Percentiles rank a stretch among this genome's conserved stretches.
Evolutionary conservation across 1,140 invertebrate genomes (phyloP).

Genomic region (Glossosoma conforme): DNA sequence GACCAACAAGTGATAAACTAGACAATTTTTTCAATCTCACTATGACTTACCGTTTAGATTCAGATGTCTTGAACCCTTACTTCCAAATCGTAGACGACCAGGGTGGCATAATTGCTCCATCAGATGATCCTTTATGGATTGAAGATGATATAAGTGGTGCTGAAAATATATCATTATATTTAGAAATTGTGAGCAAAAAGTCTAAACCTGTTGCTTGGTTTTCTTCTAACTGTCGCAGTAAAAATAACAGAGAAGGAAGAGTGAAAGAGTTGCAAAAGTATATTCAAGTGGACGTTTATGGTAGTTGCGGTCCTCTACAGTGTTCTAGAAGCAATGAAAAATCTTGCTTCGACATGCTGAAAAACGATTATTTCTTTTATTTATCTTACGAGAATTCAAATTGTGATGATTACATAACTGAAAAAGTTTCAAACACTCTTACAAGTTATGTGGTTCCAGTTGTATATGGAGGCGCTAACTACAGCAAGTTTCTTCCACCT

Average conservation of each 20-base stretch:
- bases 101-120: constrained; percentile 30
- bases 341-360: constrained; percentile 41
- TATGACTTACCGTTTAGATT: constrained; percentile 57
- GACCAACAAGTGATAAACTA: constrained; percentile 32
- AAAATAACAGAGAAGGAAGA: constrained; percentile 49
- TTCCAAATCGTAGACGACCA: constrained; percentile 39
- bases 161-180: constrained; percentile 1
- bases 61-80: constrained; percentile 59
- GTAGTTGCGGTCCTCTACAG: constrained; percentile 48
- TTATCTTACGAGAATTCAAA: constrained; percentile 59
- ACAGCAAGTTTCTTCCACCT: constrained; percentile 44
- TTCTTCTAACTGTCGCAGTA: constrained; percentile 55
- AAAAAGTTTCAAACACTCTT: constrained; percentile 51
- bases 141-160: constrained; percentile 5
- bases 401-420: constrained; percentile 54
- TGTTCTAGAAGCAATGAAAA: constrained; percentile 35
- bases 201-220: constrained; percentile 54
- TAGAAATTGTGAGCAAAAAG: constrained; percentile 31
- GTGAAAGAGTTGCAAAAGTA: constrained; percentile 50
- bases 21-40: constrained; percentile 52
- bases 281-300: constrained; percentile 61
- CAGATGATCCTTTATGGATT: constrained; percentile 4
- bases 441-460: constrained; percentile 49
- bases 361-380: constrained; percentile 57
- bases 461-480: constrained; percentile 53